Evolutionary conservation across 2,797 vertebrate genomes (phyloP).

Genomic region (Urosaurus nigricauda): DNA sequence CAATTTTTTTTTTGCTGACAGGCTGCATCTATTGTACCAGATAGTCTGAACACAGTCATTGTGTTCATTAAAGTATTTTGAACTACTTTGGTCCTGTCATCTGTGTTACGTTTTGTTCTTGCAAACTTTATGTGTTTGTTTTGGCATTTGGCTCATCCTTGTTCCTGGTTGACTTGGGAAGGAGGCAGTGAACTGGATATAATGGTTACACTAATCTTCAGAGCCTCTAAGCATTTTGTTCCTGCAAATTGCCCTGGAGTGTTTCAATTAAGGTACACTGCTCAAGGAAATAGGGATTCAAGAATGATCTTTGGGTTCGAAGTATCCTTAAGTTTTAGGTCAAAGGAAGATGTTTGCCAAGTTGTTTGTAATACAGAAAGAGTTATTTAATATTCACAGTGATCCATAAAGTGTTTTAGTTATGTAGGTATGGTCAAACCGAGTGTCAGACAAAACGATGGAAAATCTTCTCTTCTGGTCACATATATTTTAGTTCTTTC

Average conservation of each 20-base stretch:
- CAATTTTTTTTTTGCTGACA: not conserved
- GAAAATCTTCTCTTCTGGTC: not conserved
- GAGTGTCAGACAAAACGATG: not conserved
- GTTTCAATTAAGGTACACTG: not conserved
- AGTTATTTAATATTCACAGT: not conserved
- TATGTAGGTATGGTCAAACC: not conserved
- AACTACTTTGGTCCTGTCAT: not conserved
- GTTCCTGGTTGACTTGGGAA: not conserved
- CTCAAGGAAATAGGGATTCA: not conserved
- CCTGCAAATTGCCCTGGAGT: not conserved
- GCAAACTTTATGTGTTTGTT: conserved; percentile 5
- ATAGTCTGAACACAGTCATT: not conserved
- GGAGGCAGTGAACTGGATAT: not conserved
- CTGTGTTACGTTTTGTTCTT: not conserved
- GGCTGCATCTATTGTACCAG: not conserved
- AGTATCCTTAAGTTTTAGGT: not conserved
- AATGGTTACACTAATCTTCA: not conserved
- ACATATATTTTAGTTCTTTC: not conserved
- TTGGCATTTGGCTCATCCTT: not conserved
- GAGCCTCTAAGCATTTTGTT: not conserved
- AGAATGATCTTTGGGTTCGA: not conserved
- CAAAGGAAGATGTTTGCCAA: not conserved
- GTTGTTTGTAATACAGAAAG: not conserved
- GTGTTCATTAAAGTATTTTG: not conserved
- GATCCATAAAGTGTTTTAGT: not conserved